phyloP scores from a whole-genome alignment of 1,140 invertebrate genomes.

The Drosophila repleta region DNA sequence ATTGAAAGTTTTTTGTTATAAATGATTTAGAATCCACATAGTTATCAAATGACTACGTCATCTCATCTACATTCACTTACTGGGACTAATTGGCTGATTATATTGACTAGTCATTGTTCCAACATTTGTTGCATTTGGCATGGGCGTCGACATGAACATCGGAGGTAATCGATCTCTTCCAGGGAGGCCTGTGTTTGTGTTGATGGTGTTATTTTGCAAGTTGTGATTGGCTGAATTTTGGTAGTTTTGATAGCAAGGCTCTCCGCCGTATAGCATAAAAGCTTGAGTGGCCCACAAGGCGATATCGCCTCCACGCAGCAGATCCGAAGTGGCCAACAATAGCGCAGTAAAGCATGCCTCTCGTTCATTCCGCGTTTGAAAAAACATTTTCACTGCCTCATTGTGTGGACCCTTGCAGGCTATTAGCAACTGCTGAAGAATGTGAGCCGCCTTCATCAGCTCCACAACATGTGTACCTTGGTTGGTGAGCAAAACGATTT shows the following conservation, averaged over 20 bases:
- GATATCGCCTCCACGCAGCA: slow-evolving; percentile 88
- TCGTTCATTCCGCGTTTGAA: slow-evolving; percentile 91
- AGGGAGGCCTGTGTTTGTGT: not conserved
- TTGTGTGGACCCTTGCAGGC: slow-evolving; percentile 93
- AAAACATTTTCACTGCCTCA: slow-evolving; percentile 93
- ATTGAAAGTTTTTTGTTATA: not conserved
- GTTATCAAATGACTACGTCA: no score
- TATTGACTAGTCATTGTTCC: slow-evolving; percentile 33
- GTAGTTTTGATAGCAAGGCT: slow-evolving; percentile 84
- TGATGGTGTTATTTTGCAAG: slow-evolving; percentile 46
- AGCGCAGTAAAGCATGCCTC: slow-evolving; percentile 96
- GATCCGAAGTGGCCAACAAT: slow-evolving; percentile 92
- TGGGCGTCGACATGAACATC: slow-evolving; percentile 81
- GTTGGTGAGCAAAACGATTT: slow-evolving; percentile 93
- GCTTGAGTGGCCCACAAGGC: slow-evolving; percentile 95
- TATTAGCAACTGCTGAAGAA: slow-evolving; percentile 91
- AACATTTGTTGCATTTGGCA: slow-evolving; percentile 50
- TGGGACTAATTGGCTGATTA: slow-evolving; percentile 68
- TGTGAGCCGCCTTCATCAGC: slow-evolving; percentile 93
- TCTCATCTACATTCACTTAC: slow-evolving; percentile 42
- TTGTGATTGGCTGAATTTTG: slow-evolving; percentile 49
- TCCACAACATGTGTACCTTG: slow-evolving; percentile 93
- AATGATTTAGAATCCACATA: no score
- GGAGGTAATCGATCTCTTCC: slow-evolving; percentile 51
- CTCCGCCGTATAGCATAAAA: slow-evolving; percentile 96